Evolutionary conservation across 1,140 invertebrate genomes (phyloP).

Genomic region (Apocrypta bakeri): DNA sequence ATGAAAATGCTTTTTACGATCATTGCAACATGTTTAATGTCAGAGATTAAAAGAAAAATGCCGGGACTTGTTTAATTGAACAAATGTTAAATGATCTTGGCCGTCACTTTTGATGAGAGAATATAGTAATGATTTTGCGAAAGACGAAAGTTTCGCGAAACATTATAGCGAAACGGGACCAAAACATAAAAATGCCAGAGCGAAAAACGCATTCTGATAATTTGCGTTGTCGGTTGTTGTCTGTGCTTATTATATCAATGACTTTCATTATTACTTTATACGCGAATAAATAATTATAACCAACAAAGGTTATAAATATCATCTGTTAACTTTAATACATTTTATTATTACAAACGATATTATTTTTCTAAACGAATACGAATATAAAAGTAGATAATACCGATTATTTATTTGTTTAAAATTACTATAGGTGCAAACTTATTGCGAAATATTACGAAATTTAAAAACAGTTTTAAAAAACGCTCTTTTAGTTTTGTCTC

Average conservation of each 20-base stretch:
- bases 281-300: neutral
- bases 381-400: too few relatives aligned
- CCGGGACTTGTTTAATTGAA: slow-evolving; percentile 62
- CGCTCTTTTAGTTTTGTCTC: slow-evolving; percentile 52
- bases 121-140: slow-evolving; percentile 55
- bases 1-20: too few relatives aligned
- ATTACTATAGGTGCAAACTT: too few relatives aligned
- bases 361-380: too few relatives aligned
- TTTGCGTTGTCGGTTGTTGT: neutral
- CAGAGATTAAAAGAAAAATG: slow-evolving; percentile 52
- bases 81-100: slow-evolving; percentile 58
- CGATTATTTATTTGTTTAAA: too few relatives aligned
- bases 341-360: too few relatives aligned
- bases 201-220: neutral
- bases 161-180: slow-evolving; percentile 71
- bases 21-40: neutral
- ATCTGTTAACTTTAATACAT: neutral
- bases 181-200: slow-evolving; percentile 59
- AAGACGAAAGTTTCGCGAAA: slow-evolving; percentile 67
- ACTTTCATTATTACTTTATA: too few relatives aligned
- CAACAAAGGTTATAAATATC: neutral
- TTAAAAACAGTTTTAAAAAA: slow-evolving; percentile 50
- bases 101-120: slow-evolving; percentile 58
- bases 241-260: neutral
- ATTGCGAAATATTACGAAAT: too few relatives aligned